Evolutionary conservation across 2,888 invertebrate species (phyloP).

Genomic region (Oasisia sp.): DNA sequence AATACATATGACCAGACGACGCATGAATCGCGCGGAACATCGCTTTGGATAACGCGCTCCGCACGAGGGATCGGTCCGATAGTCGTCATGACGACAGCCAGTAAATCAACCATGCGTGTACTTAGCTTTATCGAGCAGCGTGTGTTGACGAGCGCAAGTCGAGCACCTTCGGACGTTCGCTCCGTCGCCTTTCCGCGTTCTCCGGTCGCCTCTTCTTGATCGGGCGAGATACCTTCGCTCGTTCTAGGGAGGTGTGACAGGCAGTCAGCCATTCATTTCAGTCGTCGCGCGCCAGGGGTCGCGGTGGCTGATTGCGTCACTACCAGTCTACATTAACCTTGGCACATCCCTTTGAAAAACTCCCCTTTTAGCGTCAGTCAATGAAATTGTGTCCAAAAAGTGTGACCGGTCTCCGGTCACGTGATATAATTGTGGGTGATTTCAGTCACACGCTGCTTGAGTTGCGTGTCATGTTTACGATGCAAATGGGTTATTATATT

Average conservation of each 20-base stretch:
- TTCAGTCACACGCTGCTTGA: no score
- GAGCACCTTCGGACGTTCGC: neutral
- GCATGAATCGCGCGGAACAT: neutral
- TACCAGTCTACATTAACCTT: no score
- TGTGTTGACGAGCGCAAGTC: neutral
- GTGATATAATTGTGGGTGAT: no score
- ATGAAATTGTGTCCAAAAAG: no score
- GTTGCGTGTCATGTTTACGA: no score
- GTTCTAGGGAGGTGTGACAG: neutral
- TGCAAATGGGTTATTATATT: no score
- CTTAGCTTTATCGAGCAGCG: conserved; percentile 11
- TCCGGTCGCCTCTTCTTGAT: neutral
- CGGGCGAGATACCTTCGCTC: neutral
- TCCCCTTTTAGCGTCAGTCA: no score
- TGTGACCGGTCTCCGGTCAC: no score
- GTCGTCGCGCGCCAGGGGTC: no score
- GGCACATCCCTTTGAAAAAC: no score
- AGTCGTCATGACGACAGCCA: neutral
- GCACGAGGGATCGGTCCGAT: neutral
- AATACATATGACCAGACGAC: conserved; percentile 4
- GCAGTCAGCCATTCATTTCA: neutral
- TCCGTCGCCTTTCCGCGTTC: conserved; percentile 2
- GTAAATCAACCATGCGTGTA: conserved; percentile 5
- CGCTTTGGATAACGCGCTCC: neutral
- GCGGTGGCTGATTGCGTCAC: no score